phyloP scores from a whole-genome alignment of 2,113 vertebrate genomes.

The Chamaetylas fuelleborni region DNA sequence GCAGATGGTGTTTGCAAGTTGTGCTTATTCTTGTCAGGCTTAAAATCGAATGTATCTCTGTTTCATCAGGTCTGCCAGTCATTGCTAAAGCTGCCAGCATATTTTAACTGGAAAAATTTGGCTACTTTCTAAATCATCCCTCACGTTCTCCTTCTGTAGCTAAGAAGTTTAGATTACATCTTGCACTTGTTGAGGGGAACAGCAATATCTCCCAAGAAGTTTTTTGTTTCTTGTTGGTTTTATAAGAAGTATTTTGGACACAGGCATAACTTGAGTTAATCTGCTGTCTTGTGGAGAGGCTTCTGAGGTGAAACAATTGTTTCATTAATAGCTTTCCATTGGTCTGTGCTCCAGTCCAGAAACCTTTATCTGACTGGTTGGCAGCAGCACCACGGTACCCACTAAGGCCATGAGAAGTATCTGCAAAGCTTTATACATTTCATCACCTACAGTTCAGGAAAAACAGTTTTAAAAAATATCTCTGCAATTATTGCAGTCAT shows the following conservation, averaged over 20 bases:
- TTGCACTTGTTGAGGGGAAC: background rate
- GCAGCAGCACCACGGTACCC: background rate
- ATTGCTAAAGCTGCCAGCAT: background rate
- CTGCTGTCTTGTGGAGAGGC: background rate
- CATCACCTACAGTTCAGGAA: background rate
- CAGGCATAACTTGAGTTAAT: background rate
- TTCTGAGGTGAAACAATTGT: background rate
- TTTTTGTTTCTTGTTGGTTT: background rate
- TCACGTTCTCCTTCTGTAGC: background rate
- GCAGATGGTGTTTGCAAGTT: slow-evolving; percentile 34
- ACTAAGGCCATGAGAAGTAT: background rate
- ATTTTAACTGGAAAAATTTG: background rate
- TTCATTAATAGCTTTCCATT: background rate
- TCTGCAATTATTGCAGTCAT: background rate
- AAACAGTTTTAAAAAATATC: background rate
- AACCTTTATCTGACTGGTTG: background rate
- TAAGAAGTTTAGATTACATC: background rate
- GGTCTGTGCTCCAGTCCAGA: background rate
- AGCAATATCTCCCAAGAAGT: background rate
- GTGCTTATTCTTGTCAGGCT: background rate
- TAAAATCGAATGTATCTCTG: background rate
- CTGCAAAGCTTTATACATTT: background rate
- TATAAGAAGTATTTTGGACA: background rate
- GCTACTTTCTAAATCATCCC: background rate
- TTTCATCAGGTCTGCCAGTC: background rate